These are phyloP conservation scores for Nesometra sesokonis DNA, from an alignment of 35 echinoderm and acorn worm species.

Conservation along the genomic window DNA sequence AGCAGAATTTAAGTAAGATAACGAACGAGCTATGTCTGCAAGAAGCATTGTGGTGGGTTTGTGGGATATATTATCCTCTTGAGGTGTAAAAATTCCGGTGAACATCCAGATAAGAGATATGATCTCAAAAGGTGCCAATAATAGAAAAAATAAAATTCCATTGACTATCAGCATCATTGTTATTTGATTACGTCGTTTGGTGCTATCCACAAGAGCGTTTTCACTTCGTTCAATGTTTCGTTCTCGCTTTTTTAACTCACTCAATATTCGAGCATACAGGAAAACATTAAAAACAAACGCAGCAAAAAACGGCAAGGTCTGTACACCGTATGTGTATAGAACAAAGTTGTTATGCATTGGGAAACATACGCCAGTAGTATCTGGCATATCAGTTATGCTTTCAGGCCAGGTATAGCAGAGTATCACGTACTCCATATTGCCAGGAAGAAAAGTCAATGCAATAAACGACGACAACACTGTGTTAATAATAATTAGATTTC, in stretches of 20 bases:
- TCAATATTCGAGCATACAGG: slow-evolving; percentile 25
- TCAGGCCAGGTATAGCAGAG: slow-evolving; percentile 15
- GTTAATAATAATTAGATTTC: background rate
- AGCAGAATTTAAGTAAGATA: slow-evolving; percentile 31
- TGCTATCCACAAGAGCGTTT: background rate
- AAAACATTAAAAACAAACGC: slow-evolving; percentile 2
- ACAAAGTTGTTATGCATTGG: background rate
- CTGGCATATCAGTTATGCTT: background rate
- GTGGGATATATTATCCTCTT: background rate
- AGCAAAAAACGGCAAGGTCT: slow-evolving; percentile 30
- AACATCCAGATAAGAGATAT: slow-evolving; percentile 12
- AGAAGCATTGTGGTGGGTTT: background rate
- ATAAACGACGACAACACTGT: background rate
- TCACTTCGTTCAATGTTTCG: background rate
- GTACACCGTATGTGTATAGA: background rate
- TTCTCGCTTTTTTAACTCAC: background rate
- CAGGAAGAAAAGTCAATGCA: background rate
- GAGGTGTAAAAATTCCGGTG: background rate
- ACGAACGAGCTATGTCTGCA: background rate
- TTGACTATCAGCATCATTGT: slow-evolving; percentile 23
- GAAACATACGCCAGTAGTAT: background rate
- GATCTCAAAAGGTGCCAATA: slow-evolving; percentile 23
- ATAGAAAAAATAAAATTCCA: slow-evolving; percentile 10
- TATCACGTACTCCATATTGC: background rate
- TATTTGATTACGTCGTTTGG: slow-evolving; percentile 17